Percentiles rank a stretch among this genome's conserved stretches.
Conservation (phyloP, 2,888 invertebrate species). For the Chirona hameri region DNA sequence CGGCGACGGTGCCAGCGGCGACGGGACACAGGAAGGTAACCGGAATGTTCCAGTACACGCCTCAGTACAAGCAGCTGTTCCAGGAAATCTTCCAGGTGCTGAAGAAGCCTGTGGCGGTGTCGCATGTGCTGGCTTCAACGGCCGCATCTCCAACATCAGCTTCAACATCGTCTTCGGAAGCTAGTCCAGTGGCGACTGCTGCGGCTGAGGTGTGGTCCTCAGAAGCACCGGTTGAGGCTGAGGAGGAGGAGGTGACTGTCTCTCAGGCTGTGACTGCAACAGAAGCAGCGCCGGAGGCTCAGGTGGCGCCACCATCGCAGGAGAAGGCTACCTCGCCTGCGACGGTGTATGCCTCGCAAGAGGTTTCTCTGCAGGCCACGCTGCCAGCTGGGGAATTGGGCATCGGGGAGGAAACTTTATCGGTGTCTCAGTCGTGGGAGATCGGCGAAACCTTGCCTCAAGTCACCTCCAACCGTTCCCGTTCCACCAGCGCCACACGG, state of each 20-base stretch:
- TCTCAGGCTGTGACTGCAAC: not conserved
- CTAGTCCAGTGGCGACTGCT: not conserved
- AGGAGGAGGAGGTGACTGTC: not conserved
- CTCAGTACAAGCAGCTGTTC: slow-evolving; percentile 40
- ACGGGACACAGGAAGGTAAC: slow-evolving; percentile 31
- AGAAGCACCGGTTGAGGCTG: not conserved
- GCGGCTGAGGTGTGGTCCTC: not conserved
- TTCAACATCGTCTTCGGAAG: not conserved
- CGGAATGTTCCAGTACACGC: slow-evolving; percentile 36
- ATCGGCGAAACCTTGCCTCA: not conserved
- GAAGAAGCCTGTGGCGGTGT: slow-evolving; percentile 38
- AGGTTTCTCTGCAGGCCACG: too few species aligned
- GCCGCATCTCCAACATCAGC: not conserved
- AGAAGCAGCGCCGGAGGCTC: not conserved
- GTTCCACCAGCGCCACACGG: not conserved
- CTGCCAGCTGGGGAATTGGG: too few species aligned
- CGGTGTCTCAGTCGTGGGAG: too few species aligned
- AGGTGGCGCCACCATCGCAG: not conserved
- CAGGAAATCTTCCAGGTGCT: slow-evolving; percentile 40
- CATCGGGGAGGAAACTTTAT: too few species aligned
- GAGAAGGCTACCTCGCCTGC: not conserved
- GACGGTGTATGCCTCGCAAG: too few species aligned
- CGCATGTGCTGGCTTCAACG: not conserved
- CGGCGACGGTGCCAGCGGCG: too few species aligned
- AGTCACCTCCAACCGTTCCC: not conserved